Conservation (phyloP, 2,113 vertebrate genomes). For the Passer montanus region DNA sequence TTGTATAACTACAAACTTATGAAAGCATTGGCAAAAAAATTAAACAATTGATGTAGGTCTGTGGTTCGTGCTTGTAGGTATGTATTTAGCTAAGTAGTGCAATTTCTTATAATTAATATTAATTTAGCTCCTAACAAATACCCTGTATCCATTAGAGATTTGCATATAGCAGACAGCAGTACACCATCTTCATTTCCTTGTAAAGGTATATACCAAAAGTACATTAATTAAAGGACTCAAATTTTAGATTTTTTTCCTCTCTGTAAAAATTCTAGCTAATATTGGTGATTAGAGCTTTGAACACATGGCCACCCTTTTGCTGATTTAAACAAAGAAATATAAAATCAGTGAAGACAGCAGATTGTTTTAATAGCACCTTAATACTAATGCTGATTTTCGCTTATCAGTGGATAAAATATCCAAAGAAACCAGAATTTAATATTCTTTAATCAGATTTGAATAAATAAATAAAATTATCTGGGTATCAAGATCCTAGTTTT, state of each 20-base stretch:
- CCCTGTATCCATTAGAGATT: not conserved
- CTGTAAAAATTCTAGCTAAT: not conserved
- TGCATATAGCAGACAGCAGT: not conserved
- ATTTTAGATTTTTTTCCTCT: not conserved
- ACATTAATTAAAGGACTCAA: not conserved
- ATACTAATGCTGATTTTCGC: not conserved
- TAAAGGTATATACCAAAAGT: not conserved
- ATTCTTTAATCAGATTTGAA: not conserved
- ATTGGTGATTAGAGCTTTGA: not conserved
- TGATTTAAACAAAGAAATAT: not conserved
- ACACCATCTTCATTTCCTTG: not conserved
- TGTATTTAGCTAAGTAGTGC: not conserved
- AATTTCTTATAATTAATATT: constrained; percentile 12
- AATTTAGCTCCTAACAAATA: not conserved
- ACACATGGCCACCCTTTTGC: not conserved
- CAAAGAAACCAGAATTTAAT: not conserved
- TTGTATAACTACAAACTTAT: not conserved
- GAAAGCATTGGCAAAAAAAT: not conserved
- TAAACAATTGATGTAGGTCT: not conserved
- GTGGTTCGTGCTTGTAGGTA: not conserved
- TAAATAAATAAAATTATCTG: not conserved
- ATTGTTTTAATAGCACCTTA: not conserved
- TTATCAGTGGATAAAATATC: not conserved
- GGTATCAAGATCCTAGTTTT: not conserved
- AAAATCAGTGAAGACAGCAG: not conserved